Percentiles rank a stretch among this genome's conserved stretches.
Conservation (phyloP, 2,888 invertebrate species). For the Ennomos fuscantarius region DNA sequence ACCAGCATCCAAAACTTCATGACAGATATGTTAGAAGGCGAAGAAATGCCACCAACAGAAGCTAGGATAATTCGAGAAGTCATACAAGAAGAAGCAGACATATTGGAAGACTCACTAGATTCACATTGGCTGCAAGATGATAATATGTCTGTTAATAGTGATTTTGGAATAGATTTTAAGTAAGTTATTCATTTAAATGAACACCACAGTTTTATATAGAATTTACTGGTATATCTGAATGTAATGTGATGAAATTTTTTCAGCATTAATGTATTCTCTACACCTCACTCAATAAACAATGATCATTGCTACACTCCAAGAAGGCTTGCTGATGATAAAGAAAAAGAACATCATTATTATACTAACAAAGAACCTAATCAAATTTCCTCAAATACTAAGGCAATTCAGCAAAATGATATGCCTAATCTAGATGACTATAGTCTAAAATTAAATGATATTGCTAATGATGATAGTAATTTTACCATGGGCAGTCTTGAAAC, state of each 20-base stretch:
- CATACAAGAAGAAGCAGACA: constrained; percentile 72
- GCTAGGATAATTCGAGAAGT: constrained; percentile 70
- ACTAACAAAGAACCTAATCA: constrained; percentile 20
- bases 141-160: constrained; percentile 57
- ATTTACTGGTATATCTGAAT: no score
- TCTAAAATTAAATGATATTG: neutral
- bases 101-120: constrained; percentile 74
- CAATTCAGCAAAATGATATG: constrained; percentile 28
- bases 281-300: constrained; percentile 56
- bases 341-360: constrained; percentile 32
- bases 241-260: no score
- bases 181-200: constrained; percentile 36
- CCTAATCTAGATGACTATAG: constrained; percentile 26
- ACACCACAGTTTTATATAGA: no score
- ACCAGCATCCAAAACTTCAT: constrained; percentile 79
- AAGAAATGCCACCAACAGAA: constrained; percentile 70
- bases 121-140: constrained; percentile 78
- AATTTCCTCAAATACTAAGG: constrained; percentile 7
- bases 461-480: neutral
- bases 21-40: constrained; percentile 67
- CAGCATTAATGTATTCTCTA: constrained; percentile 71
- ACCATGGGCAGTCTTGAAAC: neutral
- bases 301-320: constrained; percentile 59
- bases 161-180: constrained; percentile 67
- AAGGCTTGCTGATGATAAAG: constrained; percentile 40